Conservation (phyloP, 1,140 invertebrate species). For the Drosophila nannoptera region DNA sequence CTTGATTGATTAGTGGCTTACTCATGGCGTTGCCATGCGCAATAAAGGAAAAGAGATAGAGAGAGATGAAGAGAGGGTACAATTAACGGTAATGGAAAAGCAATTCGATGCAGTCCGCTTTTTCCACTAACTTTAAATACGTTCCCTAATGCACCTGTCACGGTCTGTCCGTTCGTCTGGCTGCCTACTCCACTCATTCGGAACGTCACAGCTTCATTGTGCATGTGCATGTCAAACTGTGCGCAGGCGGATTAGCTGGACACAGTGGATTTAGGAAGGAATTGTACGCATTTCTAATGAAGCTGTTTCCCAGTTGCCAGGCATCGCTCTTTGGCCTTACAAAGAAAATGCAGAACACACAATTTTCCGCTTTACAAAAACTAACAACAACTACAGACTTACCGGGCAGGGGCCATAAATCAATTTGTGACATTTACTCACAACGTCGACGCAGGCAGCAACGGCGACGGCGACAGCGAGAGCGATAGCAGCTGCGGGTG, state of each 20-base stretch:
- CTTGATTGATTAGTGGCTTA: conserved; percentile 57
- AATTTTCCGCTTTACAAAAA: conserved; percentile 26
- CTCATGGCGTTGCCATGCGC: neutral
- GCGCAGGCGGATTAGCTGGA: conserved; percentile 30
- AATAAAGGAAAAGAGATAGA: neutral
- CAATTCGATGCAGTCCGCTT: no score
- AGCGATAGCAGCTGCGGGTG: conserved; percentile 49
- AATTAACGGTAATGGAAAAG: no score
- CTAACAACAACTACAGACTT: conserved; percentile 25
- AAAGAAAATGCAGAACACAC: conserved; percentile 51
- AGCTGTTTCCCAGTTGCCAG: conserved; percentile 61
- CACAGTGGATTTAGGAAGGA: conserved; percentile 32
- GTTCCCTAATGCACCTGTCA: conserved; percentile 33
- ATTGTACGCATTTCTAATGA: conserved; percentile 70
- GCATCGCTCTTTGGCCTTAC: no score
- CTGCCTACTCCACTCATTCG: neutral
- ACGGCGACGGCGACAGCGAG: conserved; percentile 1
- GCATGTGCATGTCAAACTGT: conserved; percentile 28
- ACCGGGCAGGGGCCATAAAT: conserved; percentile 63
- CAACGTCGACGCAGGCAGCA: conserved; percentile 28
- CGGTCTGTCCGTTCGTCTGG: neutral
- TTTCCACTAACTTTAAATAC: neutral
- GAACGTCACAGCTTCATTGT: conserved; percentile 15
- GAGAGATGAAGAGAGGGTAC: no score
- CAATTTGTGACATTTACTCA: conserved; percentile 77